Evolutionary conservation across 2,888 invertebrate species (phyloP), one percentile per base, ranked within the genome.

Genomic region (Atherix ibis): DNA sequence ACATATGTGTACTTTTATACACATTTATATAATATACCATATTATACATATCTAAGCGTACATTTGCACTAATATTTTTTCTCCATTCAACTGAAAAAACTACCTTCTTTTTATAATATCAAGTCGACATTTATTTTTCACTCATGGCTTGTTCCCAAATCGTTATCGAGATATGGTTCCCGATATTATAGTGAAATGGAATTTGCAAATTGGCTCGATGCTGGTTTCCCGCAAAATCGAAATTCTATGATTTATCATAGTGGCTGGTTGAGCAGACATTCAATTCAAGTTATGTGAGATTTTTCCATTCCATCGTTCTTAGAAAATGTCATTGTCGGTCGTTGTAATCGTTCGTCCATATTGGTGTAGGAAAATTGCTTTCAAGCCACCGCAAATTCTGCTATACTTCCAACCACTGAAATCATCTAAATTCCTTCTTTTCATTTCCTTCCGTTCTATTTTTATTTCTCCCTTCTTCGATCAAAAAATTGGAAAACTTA

Each of bases 61-160:
- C n/a, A n/a, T n/a, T n/a, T n/a, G n/a, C n/a, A n/a, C n/a, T n/a
- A n/a, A n/a, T n/a, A n/a, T n/a, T n/a, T n/a, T n/a, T n/a, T n/a
- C n/a, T n/a, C n/a, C n/a, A n/a, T n/a, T n/a, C n/a, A n/a, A n/a
- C n/a, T n/a, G n/a, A n/a, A n/a, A n/a, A n/a, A n/a, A n/a, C n/a
- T n/a, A n/a, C n/a, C n/a, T 26, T 10, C 18, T 32, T 36, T 32
- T 32, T 32, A 32, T 32, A 36, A 29, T 32, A 36, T 28, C 27
- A 18, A 19, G n/a, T 25, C 31, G 37, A 37, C 37, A 37, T 37
- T 37, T 37, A 37, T 37, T 37, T 31, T 37, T 37, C 37, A 37
- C 37, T 37, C 37, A 37, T 37, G 37, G 34, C 34, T 37, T 37
- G 37, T 34, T 37, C 30, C 34, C 37, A 37, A 37, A 37, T 37